phyloP scores from a whole-genome alignment of 2,113 vertebrate species.

The Axis porcinus region DNA sequence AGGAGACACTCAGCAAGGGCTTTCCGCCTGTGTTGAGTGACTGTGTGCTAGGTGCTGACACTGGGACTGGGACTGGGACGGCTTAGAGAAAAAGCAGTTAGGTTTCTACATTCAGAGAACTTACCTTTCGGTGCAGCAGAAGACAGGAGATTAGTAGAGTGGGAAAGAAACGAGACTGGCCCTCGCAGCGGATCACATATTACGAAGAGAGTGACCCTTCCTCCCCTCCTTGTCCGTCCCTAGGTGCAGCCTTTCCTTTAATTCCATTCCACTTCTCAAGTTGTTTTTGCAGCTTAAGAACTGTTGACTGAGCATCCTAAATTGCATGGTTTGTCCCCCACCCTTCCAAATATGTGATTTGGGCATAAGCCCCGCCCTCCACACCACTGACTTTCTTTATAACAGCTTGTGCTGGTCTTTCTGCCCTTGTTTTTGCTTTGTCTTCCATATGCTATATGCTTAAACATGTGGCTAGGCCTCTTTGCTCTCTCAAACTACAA shows the following conservation, averaged over 20 bases:
- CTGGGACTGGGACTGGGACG: not conserved
- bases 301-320: slow-evolving; percentile 27
- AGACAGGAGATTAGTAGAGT: not conserved
- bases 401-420: slow-evolving; percentile 5
- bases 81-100: not conserved
- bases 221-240: too few species aligned
- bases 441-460: not conserved
- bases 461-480: not conserved
- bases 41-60: not conserved
- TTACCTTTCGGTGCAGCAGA: not conserved
- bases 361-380: not conserved
- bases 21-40: not conserved
- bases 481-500: not conserved
- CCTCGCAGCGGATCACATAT: not conserved
- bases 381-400: not conserved
- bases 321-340: slow-evolving; percentile 25
- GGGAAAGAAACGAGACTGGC: not conserved
- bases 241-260: not conserved
- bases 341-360: slow-evolving; percentile 41
- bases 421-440: not conserved
- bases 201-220: not conserved
- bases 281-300: not conserved
- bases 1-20: not conserved
- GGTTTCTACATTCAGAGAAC: not conserved
- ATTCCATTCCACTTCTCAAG: not conserved